These are phyloP conservation scores for Parazoanthus swiftii DNA, from an alignment of 92 coral and sea anemone species.

Conservation along the genomic window DNA sequence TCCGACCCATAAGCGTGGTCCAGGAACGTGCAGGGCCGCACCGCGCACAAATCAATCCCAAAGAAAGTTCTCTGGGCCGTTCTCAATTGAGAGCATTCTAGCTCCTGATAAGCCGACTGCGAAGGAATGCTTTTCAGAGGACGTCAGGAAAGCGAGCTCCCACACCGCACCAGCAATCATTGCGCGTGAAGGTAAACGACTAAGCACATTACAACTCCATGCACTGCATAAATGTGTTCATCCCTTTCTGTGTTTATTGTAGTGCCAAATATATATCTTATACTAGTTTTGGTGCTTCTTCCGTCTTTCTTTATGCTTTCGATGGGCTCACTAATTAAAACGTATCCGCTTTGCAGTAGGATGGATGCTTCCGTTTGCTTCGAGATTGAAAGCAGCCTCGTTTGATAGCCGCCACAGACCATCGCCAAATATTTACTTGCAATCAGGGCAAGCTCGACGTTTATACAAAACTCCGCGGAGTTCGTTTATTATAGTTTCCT, in stretches of 20 bases:
- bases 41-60: slow-evolving; percentile 48
- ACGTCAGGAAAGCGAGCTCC: not conserved
- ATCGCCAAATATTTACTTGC: not conserved
- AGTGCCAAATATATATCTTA: not conserved
- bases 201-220: too few species aligned
- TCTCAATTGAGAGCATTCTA: slow-evolving; percentile 93
- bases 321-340: too few species aligned
- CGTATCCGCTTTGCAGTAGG: not conserved
- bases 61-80: slow-evolving; percentile 84
- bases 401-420: slow-evolving; percentile 2
- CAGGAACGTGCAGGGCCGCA: not conserved
- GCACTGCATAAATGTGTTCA: too few species aligned
- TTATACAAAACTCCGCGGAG: not conserved
- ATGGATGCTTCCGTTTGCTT: not conserved
- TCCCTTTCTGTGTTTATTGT: not conserved
- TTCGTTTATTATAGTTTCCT: slow-evolving; percentile 15
- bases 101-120: slow-evolving; percentile 23
- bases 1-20: not conserved
- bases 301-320: too few species aligned
- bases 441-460: not conserved
- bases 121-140: not conserved
- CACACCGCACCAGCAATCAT: not conserved
- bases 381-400: not conserved
- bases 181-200: slow-evolving; percentile 22
- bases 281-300: not conserved